Conservation (phyloP, 2,888 invertebrate genomes). For the Spilosoma lubricipeda region DNA sequence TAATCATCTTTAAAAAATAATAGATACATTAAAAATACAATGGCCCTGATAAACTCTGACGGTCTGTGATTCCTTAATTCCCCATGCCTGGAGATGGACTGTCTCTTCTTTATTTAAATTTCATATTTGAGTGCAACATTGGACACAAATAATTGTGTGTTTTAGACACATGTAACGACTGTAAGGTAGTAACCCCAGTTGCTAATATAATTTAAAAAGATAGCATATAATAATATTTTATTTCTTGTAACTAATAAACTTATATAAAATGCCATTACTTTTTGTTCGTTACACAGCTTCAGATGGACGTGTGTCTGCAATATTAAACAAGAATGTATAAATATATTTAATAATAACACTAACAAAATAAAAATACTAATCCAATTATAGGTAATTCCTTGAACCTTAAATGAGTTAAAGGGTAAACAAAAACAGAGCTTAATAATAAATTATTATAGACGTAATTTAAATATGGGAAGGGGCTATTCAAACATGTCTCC, state of each 20-base stretch:
- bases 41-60: neutral
- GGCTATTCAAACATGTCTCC: neutral
- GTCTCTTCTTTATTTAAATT: neutral
- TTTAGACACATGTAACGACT: neutral
- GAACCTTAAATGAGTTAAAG: neutral
- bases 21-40: neutral
- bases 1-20: too few relatives aligned
- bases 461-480: neutral
- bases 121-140: neutral
- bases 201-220: neutral
- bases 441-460: neutral
- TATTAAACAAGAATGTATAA: neutral
- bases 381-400: neutral
- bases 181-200: neutral
- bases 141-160: neutral
- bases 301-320: neutral
- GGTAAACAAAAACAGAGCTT: neutral
- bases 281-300: neutral
- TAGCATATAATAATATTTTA: neutral
- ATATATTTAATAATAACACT: neutral
- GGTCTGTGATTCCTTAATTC: neutral
- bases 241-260: neutral
- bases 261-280: neutral
- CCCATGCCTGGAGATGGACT: neutral
- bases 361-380: neutral